Conservation (phyloP, 2,113 vertebrate species). For the Chaenogobius annularis region DNA sequence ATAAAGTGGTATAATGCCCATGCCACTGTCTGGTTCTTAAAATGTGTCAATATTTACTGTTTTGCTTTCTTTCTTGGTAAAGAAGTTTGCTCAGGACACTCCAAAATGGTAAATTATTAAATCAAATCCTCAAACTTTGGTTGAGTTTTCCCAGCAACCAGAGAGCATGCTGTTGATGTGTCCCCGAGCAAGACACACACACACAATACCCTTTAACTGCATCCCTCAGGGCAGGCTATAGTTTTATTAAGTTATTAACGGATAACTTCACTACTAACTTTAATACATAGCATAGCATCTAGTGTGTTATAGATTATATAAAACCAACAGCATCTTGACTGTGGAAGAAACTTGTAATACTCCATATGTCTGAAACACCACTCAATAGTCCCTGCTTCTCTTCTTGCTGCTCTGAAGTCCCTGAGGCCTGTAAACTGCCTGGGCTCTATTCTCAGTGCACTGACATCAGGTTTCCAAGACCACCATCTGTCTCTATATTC, state of each 20-base stretch:
- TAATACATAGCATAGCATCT: not conserved
- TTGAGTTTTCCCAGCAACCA: not conserved
- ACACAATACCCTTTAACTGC: not conserved
- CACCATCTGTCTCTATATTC: slow-evolving; percentile 5
- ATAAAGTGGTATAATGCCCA: no score
- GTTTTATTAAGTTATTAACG: not conserved
- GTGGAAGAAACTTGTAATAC: not conserved
- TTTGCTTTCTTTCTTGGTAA: no score
- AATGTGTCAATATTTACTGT: no score
- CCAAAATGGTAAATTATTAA: no score
- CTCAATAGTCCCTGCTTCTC: slow-evolving; percentile 28
- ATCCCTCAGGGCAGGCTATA: not conserved
- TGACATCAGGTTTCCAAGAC: not conserved
- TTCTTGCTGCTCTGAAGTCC: not conserved
- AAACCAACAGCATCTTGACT: not conserved
- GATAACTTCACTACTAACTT: not conserved
- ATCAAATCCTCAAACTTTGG: not conserved
- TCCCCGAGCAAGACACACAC: not conserved
- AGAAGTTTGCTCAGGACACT: no score
- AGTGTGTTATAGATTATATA: not conserved
- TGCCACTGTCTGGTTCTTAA: no score
- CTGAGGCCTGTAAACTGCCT: not conserved
- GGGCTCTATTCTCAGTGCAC: slow-evolving; percentile 1
- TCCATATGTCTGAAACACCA: slow-evolving; percentile 8
- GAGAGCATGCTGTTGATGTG: not conserved